These are phyloP conservation scores for Salticus scenicus DNA, from an alignment of 2,888 invertebrate genomes.

Conservation along the genomic window DNA sequence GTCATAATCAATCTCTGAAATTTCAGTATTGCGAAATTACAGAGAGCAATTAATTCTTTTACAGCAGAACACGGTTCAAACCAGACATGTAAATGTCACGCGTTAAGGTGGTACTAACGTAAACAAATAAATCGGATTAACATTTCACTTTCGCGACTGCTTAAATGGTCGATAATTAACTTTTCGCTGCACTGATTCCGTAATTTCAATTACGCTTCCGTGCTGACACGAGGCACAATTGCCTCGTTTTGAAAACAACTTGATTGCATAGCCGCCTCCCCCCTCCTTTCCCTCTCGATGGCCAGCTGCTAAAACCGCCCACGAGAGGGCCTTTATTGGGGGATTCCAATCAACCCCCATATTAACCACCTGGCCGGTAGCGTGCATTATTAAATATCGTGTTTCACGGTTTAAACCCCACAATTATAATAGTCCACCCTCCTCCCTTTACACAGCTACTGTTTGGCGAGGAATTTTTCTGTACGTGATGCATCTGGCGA, in stretches of 20 bases:
- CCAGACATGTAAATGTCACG: no score
- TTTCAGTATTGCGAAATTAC: no score
- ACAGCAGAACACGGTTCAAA: no score
- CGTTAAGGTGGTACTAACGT: no score
- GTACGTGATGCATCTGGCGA: conserved; percentile 23
- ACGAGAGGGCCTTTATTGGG: not conserved
- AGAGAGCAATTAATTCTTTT: no score
- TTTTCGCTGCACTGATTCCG: not conserved
- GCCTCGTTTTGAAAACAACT: not conserved
- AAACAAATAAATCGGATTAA: not conserved
- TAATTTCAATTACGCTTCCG: not conserved
- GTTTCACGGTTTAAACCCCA: conserved; percentile 60
- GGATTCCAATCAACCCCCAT: not conserved
- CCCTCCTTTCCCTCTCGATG: not conserved
- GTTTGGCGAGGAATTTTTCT: conserved; percentile 1
- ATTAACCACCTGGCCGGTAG: conserved; percentile 49
- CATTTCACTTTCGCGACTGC: not conserved
- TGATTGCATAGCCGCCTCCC: not conserved
- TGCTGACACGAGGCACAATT: not conserved
- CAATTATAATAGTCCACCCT: conserved; percentile 33
- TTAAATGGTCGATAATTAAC: conserved; percentile 1
- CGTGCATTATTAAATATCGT: conserved; percentile 56
- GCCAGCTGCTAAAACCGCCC: conserved; percentile 43
- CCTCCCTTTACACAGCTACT: not conserved
- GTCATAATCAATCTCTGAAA: no score